A percentile compares a stretch with the other conserved stretches of the same genome.
Evolutionary conservation across 2,888 invertebrate species (phyloP).

Genomic region (Drosophila suboccidentalis): DNA sequence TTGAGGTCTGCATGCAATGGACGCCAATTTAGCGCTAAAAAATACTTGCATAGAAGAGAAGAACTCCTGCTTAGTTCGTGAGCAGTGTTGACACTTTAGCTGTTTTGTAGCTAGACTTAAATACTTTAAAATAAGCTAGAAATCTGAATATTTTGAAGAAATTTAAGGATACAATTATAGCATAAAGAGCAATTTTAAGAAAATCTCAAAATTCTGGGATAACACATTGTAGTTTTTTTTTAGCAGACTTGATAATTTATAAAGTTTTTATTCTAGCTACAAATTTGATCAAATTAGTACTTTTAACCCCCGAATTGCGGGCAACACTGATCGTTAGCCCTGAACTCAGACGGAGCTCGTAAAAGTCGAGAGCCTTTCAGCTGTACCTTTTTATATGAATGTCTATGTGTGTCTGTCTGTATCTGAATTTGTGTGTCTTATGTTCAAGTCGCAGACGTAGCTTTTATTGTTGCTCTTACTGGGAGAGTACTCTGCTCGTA

Average conservation of each 20-base stretch:
- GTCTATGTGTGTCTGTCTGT: slow-evolving; percentile 10
- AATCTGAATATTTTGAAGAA: too few species aligned
- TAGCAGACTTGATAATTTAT: too few species aligned
- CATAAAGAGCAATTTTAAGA: too few species aligned
- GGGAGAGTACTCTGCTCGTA: slow-evolving; percentile 14
- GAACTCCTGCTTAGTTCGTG: slow-evolving; percentile 58
- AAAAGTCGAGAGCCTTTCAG: slow-evolving; percentile 31
- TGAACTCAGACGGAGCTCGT: slow-evolving; percentile 26
- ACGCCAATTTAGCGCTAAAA: slow-evolving; percentile 75
- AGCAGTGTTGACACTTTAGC: slow-evolving; percentile 22
- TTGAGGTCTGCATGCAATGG: slow-evolving; percentile 60
- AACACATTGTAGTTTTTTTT: too few species aligned
- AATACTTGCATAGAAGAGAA: slow-evolving; percentile 36
- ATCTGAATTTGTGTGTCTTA: slow-evolving; percentile 51
- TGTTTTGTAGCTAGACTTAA: neutral
- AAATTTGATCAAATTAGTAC: too few species aligned
- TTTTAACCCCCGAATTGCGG: neutral
- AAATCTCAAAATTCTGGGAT: too few species aligned
- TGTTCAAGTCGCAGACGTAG: slow-evolving; percentile 62
- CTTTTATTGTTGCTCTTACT: slow-evolving; percentile 71
- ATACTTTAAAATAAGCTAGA: too few species aligned
- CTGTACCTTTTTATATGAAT: slow-evolving; percentile 4
- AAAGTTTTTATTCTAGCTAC: too few species aligned
- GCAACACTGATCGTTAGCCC: slow-evolving; percentile 60
- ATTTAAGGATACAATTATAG: too few species aligned